Conservation (phyloP, 2,888 invertebrate genomes). For the Chaetogeoica ovagalla region DNA sequence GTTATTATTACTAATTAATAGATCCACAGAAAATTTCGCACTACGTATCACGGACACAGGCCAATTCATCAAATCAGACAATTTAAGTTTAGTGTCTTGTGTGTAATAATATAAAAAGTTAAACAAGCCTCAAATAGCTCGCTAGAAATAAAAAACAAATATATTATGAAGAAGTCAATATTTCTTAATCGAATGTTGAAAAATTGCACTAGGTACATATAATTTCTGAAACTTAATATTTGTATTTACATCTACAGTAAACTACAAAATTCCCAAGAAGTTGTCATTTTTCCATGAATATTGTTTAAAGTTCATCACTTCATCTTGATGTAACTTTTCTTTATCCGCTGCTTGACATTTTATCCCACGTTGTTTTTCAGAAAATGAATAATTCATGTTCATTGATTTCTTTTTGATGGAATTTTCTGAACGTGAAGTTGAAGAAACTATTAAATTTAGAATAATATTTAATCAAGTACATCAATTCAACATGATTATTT, state of each 20-base stretch:
- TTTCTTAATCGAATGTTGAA: background rate
- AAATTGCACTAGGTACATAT: background rate
- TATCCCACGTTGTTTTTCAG: constrained; percentile 34
- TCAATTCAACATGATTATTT: no score
- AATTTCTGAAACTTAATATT: background rate
- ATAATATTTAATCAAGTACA: background rate
- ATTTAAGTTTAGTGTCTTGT: constrained; percentile 28
- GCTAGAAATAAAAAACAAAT: no score
- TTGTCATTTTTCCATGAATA: constrained; percentile 15
- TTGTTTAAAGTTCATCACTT: constrained; percentile 29
- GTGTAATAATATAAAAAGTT: background rate
- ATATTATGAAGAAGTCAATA: no score
- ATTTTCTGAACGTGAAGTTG: constrained; percentile 33
- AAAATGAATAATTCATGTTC: constrained; percentile 37
- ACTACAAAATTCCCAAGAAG: constrained; percentile 4
- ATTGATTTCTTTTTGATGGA: background rate
- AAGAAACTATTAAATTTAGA: constrained; percentile 10
- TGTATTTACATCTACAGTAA: constrained; percentile 16
- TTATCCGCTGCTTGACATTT: constrained; percentile 41
- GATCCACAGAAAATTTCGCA: constrained; percentile 39
- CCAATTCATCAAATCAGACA: constrained; percentile 33
- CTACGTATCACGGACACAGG: constrained; percentile 44
- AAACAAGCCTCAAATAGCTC: background rate
- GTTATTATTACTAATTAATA: constrained; percentile 34
- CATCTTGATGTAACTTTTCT: constrained; percentile 35